These are phyloP conservation scores for Proisotoma minuta DNA, from an alignment of 2,888 invertebrate species.

Conservation along the genomic window DNA sequence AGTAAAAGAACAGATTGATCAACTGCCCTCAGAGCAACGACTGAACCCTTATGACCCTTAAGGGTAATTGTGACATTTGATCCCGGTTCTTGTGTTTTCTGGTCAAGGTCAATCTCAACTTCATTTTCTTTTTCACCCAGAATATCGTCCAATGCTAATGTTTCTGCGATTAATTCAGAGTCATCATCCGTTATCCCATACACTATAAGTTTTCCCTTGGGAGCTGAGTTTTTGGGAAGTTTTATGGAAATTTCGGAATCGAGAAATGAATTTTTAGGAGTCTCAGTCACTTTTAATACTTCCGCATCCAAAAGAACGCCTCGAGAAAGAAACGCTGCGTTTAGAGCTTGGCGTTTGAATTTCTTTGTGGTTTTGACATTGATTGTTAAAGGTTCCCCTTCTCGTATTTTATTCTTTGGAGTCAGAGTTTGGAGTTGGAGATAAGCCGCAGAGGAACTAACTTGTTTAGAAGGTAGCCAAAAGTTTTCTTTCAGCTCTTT, in stretches of 20 bases:
- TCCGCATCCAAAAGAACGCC: conserved; percentile 75
- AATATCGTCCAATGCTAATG: conserved; percentile 72
- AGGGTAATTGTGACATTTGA: conserved; percentile 71
- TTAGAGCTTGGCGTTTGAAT: conserved; percentile 68
- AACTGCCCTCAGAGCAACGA: conserved; percentile 78
- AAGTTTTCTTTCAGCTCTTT: conserved; percentile 24
- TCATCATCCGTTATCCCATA: conserved; percentile 62
- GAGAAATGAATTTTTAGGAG: background rate
- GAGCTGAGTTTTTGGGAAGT: conserved; percentile 69
- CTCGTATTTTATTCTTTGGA: conserved; percentile 47
- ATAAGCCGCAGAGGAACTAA: conserved; percentile 16
- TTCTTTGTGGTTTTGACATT: conserved; percentile 68
- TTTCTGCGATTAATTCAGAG: conserved; percentile 74
- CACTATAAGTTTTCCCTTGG: conserved; percentile 72
- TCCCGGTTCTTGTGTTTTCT: conserved; percentile 67
- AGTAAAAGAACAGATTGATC: conserved; percentile 75
- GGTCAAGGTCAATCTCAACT: conserved; percentile 59
- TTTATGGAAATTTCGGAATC: conserved; percentile 11
- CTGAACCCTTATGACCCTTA: conserved; percentile 63
- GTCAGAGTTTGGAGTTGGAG: conserved; percentile 21
- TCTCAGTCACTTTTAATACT: conserved; percentile 54
- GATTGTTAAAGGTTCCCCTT: conserved; percentile 66
- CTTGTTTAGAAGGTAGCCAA: conserved; percentile 22
- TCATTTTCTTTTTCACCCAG: conserved; percentile 74
- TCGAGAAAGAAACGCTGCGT: conserved; percentile 72